Percentiles rank a stretch among this genome's conserved stretches.
These are phyloP conservation scores for Propithecus deckenii DNA, from an alignment of 2,797 vertebrate species.

Conservation along the genomic window DNA sequence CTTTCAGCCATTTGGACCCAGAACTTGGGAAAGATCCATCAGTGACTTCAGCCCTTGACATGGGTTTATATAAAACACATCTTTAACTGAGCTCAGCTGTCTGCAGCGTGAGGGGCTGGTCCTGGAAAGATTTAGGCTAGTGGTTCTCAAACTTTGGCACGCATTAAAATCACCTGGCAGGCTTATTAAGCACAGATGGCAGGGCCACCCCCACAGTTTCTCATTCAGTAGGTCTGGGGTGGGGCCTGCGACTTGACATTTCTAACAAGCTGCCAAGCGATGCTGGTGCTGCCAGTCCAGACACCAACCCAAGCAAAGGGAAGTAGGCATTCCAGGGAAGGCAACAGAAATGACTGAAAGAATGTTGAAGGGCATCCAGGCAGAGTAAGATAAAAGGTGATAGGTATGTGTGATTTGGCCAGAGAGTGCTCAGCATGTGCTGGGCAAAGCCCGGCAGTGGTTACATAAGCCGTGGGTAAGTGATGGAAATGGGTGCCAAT, in stretches of 20 bases:
- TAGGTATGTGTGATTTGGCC: background rate
- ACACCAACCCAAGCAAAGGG: background rate
- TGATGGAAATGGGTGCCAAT: background rate
- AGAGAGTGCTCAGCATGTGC: background rate
- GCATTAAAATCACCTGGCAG: background rate
- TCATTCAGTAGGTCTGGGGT: background rate
- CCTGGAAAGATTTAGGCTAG: constrained; percentile 7
- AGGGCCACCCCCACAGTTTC: background rate
- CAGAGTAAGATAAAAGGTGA: background rate
- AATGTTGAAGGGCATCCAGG: background rate
- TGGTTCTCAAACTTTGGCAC: background rate
- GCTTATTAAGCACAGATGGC: background rate
- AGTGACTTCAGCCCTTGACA: background rate
- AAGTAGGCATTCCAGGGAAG: background rate
- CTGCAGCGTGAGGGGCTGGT: background rate
- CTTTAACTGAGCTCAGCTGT: background rate
- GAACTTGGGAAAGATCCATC: background rate
- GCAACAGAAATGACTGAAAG: background rate
- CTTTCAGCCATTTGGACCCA: background rate
- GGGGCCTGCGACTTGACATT: background rate
- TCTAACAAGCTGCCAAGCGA: background rate
- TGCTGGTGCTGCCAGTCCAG: background rate
- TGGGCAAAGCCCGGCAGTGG: background rate
- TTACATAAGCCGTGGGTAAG: background rate
- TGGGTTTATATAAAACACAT: background rate